Evolutionary conservation across 2,113 vertebrate genomes (phyloP), one percentile per base, ranked within the genome.

Genomic region (Atherinomorus stipes): DNA sequence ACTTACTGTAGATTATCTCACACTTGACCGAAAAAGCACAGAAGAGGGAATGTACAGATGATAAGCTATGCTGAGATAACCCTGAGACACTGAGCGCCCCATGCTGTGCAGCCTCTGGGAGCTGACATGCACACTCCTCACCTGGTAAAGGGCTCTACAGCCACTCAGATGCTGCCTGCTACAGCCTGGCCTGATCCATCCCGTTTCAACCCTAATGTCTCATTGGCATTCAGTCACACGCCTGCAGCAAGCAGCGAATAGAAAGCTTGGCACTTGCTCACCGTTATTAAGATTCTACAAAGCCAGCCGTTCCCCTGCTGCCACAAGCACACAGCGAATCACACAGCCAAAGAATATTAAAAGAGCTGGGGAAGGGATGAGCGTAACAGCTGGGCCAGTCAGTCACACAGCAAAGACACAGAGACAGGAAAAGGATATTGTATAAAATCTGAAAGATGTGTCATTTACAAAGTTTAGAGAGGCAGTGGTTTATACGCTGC

Each of bases 221-320:
- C 88, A 91, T 91, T 88, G 89, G 86, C 85, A 91, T 92, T 88
- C 91, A 85, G 89, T 49, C 52, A 61, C 90, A 90, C 56, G 84
- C 75, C 75, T 59, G 68, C 81, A 84, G 86, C 78, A 38, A 70
- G 85, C 68, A 8, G 71, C 65, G 58, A 80, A 63, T 38, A 66
- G 74, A 78, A 66, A 75, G 90, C 81, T 73, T 78, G 81, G 80
- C 70, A 37, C 68, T 52, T 45, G 76, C 85, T 78, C 81, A 22
- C 77, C 78, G 64, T 86, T 71, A 91, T 92, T 91, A 90, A 88
- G 77, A 91, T 92, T 91, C 90, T 88, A 85, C 84, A 88, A 89
- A 89, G 89, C 82, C 88, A 78, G 86, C 89, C 86, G 80, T 66
- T 90, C 78, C 84, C 84, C 88, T 51, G 83, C 80, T 50, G 80